Evolutionary conservation across 2,113 vertebrate genomes (phyloP).

Genomic region (Plectropomus leopardus): DNA sequence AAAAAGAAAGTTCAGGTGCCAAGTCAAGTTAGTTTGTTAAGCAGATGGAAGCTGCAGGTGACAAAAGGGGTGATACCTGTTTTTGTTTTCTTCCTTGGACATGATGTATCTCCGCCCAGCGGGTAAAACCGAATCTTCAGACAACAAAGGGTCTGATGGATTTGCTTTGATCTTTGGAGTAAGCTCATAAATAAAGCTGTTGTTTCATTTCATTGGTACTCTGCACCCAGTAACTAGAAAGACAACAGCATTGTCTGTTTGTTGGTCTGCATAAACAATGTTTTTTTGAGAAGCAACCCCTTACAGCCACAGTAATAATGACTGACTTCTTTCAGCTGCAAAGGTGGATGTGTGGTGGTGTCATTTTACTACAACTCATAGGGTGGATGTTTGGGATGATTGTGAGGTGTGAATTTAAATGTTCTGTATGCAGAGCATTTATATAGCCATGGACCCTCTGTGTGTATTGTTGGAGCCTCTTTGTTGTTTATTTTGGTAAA

Average conservation of each 20-base stretch:
- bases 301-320: neutral
- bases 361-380: too few species aligned
- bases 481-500: too few species aligned
- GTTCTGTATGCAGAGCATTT: too few species aligned
- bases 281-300: neutral
- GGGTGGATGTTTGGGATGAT: too few species aligned
- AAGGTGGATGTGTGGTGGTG: neutral
- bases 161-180: slow-evolving; percentile 22
- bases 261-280: neutral
- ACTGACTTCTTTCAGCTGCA: neutral
- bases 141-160: slow-evolving; percentile 8
- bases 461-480: too few species aligned
- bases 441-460: too few species aligned
- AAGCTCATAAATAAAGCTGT: slow-evolving; percentile 4
- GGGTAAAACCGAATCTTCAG: neutral
- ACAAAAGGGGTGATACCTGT: neutral
- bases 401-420: too few species aligned
- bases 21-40: neutral
- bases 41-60: slow-evolving; percentile 6
- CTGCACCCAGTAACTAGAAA: neutral
- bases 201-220: neutral
- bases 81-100: slow-evolving; percentile 3
- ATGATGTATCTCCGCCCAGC: neutral
- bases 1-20: neutral
- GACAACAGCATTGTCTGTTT: neutral